Percentiles rank a stretch among this genome's conserved stretches.
Conservation (phyloP, 2,888 invertebrate species). For the Rotaria sp. region DNA sequence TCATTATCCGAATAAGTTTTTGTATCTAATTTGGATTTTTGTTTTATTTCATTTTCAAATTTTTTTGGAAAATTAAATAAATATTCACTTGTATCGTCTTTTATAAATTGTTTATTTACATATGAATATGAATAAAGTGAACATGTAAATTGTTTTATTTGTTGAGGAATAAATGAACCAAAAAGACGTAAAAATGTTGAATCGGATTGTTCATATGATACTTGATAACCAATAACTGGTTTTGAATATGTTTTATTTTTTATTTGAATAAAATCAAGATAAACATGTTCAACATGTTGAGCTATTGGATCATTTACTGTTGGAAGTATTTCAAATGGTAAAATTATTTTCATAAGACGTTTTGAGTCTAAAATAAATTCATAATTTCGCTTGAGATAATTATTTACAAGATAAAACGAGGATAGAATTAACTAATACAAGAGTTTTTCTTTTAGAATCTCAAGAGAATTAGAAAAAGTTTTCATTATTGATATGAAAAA, state of each 20-base stretch:
- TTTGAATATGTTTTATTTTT: background rate
- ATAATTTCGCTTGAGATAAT: background rate
- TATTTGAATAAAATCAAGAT: background rate
- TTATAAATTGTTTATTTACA: background rate
- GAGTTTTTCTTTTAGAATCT: too few relatives aligned
- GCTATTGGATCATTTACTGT: background rate
- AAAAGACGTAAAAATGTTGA: conserved; percentile 14
- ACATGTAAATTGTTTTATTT: background rate
- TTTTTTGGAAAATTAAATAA: conserved; percentile 23
- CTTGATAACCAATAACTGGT: background rate
- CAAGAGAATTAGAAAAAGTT: too few relatives aligned
- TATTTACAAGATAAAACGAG: too few relatives aligned
- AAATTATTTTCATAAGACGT: background rate
- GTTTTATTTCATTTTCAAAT: background rate
- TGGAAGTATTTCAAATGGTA: conserved; percentile 9
- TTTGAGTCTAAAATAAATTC: background rate
- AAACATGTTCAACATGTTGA: conserved; percentile 13
- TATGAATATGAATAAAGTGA: background rate
- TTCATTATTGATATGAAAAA: too few relatives aligned
- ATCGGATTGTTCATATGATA: conserved; percentile 21
- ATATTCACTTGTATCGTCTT: background rate
- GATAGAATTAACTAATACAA: too few relatives aligned
- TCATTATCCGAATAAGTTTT: background rate
- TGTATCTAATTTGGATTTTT: background rate
- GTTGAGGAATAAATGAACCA: conserved; percentile 17